Evolutionary conservation across 1,140 invertebrate species (phyloP), one percentile per base, ranked within the genome.

Genomic region (Calliopsis andreniformis): DNA sequence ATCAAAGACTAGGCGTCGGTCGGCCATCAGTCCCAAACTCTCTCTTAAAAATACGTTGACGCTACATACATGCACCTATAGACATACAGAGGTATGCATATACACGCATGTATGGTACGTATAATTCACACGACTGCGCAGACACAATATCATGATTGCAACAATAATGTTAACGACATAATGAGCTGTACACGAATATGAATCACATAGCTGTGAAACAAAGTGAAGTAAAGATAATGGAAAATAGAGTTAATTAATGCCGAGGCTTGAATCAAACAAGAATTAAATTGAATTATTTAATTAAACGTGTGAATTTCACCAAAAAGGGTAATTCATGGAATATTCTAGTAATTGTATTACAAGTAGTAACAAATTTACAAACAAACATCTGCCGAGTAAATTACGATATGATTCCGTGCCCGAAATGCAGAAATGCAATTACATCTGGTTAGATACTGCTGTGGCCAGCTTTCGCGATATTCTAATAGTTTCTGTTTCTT

Each of bases 81-180:
- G n/a, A n/a, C n/a, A n/a, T n/a, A n/a, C n/a, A n/a, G n/a, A n/a
- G n/a, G n/a, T n/a, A n/a, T n/a, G n/a, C n/a, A 59, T 59, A 47
- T 8, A n/a, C 16, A 23, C 23, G 12, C 58, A 70, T 35, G 35
- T 59, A 39, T 35, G 35, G 59, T n/a, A 20, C 3, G 25, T 5
- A 1, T 12, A 20, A 7, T 45, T 8, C 14, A 5, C 10, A n/a
- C n/a, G n/a, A n/a, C n/a, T n/a, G n/a, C n/a, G n/a, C 56, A 20
- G 42, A 49, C 45, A 49, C 43, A 61, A 35, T 25, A 47, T 58
- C 14, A 28, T 49, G 49, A 61, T 35, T 61, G 55, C 20, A 32
- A 61, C 30, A 47, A 28, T 32, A 35, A 25, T 12, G 55, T 16
- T 70, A 35, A 58, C 39, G 35, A 25, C 30, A 47, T n/a, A 20